Evolutionary conservation across 2,797 vertebrate genomes (phyloP).

Genomic region (Acanthiza pusilla): DNA sequence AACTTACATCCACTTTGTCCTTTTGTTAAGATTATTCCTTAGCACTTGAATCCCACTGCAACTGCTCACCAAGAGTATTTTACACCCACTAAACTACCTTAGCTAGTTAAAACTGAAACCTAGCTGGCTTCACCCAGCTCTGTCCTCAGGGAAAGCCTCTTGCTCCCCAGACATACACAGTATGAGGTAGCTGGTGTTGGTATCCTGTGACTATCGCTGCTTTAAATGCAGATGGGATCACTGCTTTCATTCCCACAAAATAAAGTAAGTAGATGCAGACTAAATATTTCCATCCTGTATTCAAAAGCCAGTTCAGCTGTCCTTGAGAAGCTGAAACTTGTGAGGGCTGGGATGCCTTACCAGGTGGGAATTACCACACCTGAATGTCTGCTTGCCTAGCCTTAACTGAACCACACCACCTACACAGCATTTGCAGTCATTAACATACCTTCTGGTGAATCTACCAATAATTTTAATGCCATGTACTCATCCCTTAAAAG

Average conservation of each 20-base stretch:
- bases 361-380: not conserved
- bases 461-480: not conserved
- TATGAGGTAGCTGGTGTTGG: not conserved
- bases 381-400: not conserved
- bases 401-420: not conserved
- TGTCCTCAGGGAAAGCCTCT: not conserved
- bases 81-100: not conserved
- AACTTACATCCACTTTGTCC: not conserved
- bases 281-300: not conserved
- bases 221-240: not conserved
- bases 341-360: not conserved
- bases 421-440: not conserved
- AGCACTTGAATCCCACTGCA: not conserved
- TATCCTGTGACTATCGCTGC: not conserved
- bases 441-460: not conserved
- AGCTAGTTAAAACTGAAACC: not conserved
- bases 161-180: fast-evolving
- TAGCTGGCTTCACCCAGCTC: not conserved
- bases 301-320: not conserved
- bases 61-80: not conserved
- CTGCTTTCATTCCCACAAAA: not conserved
- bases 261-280: not conserved
- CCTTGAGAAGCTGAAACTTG: not conserved
- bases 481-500: not conserved
- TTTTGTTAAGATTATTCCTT: not conserved